Base-by-base conservation (phyloP, 1,140 invertebrate species). In the Schlechtendalia chinensis region DNA sequence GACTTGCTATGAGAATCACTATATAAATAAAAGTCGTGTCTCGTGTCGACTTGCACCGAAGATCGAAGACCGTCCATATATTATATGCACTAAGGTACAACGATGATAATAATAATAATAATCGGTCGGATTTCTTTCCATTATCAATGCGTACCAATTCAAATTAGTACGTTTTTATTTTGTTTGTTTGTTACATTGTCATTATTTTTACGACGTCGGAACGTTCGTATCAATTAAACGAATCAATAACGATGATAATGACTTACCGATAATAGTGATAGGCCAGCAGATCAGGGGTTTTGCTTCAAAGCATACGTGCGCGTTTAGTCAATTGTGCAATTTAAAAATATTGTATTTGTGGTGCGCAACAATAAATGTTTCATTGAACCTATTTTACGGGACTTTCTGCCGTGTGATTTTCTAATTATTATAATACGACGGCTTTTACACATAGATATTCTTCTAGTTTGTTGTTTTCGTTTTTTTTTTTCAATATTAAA, bases 131-230 rank as follows among this genome's bases (percentile, higher is more conserved):
- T 39, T 39, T 39, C 3, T 39, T 39, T 39, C 32, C 8, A 8
- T 39, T 39, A 39, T 8, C 3, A 39, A 39, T 39, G 8, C 32
- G 32, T 39, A 39, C 32, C 32, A 4, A 39, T 39, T 39, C 3
- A 39, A 39, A 39, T 39, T 39, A 39, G 32, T 39, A 8, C 32
- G 32, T 39, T 39, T 39, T 39, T 39, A 39, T 39, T 39, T 39
- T 39, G 32, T 8, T 3, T 8, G 32, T 39, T n/a, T n/a, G n/a
- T n/a, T n/a, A 39, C 14, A 14, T 47, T 47, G 14, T 67, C 6
- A 8, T 47, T 69, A 50, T 8, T 69, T 69, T 69, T 69, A 27
- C 67, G 16, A n/a, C 47, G 22, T 69, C 22, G 17, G 50, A 69
- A 69, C 8, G 27, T 39, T 27, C 14, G 3, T 17, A 69, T 47